Evolutionary conservation across 2,888 invertebrate species (phyloP), one percentile per base, ranked within the genome.

Genomic region (Uropetala carovei): DNA sequence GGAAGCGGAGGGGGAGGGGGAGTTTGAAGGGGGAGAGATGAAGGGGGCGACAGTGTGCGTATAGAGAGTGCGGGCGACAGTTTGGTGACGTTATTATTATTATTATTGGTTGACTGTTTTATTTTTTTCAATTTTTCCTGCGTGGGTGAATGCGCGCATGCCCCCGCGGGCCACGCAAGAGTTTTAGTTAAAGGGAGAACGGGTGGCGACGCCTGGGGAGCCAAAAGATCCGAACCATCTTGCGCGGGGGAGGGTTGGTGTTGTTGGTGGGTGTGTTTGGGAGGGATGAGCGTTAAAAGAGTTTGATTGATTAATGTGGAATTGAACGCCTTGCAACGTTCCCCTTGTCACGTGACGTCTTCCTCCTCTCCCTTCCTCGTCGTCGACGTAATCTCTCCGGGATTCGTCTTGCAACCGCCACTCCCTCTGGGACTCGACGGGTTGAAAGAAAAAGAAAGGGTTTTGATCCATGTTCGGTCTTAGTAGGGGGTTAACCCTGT

Each of bases 401-500:
- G 18, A 64, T 13, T 18, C 64, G 5, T 43, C 64, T n/a, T 64
- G n/a, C n/a, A 18, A 5, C 56, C 83, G 18, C 43, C 86, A 30
- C 18, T 56, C 64, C 60, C 18, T 59, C n/a, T 7, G 8, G 58
- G 85, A 58, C 0, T 16, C 82, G n/a, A 16, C 30, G 30, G 18
- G 9, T 10, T 57, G 14, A 43, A 43, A 3, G 22, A 13, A 43
- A 3, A 22, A 13, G n/a, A 10, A 14, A 27, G 16, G 2, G 58
- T 58, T 68, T 68, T 59, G 86, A 86, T 16, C 58, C 60, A 13
- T 43, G 89, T 10, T 16, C 5, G 18, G 82, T 27, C 4, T 59
- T 27, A 27, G 59, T 60, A 86, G 59, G 64, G 89, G 86, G 43
- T 86, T 27, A 86, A 64, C 86, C 60, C 86, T 60, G 86, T 30